Evolutionary conservation across 2,113 vertebrate genomes (phyloP).

Genomic region (Pachypanchax playfairii): DNA sequence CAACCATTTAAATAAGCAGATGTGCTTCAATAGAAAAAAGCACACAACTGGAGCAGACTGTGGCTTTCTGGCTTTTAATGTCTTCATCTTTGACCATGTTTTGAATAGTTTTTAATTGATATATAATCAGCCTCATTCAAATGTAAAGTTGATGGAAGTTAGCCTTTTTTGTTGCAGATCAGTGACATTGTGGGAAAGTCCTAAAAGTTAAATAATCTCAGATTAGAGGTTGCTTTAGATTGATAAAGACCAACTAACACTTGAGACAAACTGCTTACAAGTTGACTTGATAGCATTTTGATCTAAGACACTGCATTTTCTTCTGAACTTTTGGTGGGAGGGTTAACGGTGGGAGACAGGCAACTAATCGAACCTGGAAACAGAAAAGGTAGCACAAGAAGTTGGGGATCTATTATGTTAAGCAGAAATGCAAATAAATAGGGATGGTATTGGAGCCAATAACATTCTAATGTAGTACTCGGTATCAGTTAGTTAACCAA

Average conservation of each 20-base stretch:
- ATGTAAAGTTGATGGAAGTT: slow-evolving; percentile 36
- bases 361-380: slow-evolving; percentile 13
- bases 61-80: slow-evolving; percentile 55
- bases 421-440: too few relatives aligned
- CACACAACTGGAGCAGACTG: slow-evolving; percentile 54
- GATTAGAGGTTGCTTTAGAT: background rate
- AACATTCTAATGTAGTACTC: too few relatives aligned
- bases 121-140: slow-evolving; percentile 38
- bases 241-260: background rate
- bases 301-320: slow-evolving; percentile 15
- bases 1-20: slow-evolving; percentile 58
- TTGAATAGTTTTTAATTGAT: slow-evolving; percentile 58
- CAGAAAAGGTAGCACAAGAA: too few relatives aligned
- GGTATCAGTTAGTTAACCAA: too few relatives aligned
- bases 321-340: slow-evolving; percentile 24
- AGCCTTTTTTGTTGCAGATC: slow-evolving; percentile 28
- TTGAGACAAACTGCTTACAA: background rate
- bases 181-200: background rate
- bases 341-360: slow-evolving; percentile 13
- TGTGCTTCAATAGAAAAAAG: slow-evolving; percentile 56
- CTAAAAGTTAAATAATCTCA: background rate
- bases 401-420: too few relatives aligned
- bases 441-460: too few relatives aligned
- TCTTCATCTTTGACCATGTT: slow-evolving; percentile 49
- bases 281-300: background rate